phyloP scores from a whole-genome alignment of 53 echinoderm and acorn worm species.

The Astropecten irregularis region DNA sequence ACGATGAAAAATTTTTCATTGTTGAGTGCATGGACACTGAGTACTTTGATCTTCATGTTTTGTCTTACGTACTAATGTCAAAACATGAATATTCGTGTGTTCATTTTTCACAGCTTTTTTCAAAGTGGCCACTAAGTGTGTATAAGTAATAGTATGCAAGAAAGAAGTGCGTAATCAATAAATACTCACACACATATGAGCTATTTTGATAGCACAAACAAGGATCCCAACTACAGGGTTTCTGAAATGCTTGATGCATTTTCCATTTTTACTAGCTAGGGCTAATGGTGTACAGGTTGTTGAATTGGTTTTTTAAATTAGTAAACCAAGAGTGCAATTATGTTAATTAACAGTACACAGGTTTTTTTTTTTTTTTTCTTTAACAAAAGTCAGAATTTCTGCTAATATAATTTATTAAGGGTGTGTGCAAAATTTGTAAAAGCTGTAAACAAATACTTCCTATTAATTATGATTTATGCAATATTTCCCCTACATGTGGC shows the following conservation, averaged over 20 bases:
- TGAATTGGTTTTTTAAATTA: too few species aligned
- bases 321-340: too few species aligned
- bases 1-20: constrained; percentile 52
- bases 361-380: too few species aligned
- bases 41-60: constrained; percentile 39
- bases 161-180: constrained; percentile 37
- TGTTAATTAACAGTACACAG: too few species aligned
- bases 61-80: constrained; percentile 23
- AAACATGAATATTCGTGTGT: background rate
- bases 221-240: background rate
- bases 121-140: constrained; percentile 61
- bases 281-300: too few species aligned
- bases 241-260: background rate
- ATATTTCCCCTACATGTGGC: too few species aligned
- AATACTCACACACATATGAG: constrained; percentile 37
- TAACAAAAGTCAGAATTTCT: too few species aligned
- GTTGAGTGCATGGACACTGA: constrained; percentile 12
- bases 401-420: too few species aligned
- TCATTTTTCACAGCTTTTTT: constrained; percentile 33
- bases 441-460: too few species aligned
- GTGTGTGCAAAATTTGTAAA: too few species aligned
- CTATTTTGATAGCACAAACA: constrained; percentile 1
- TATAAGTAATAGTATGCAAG: background rate
- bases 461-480: too few species aligned
- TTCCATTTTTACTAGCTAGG: too few species aligned